Percentiles rank a stretch among this genome's conserved stretches.
Conservation (phyloP, 2,113 vertebrate genomes). For the Indri indri region DNA sequence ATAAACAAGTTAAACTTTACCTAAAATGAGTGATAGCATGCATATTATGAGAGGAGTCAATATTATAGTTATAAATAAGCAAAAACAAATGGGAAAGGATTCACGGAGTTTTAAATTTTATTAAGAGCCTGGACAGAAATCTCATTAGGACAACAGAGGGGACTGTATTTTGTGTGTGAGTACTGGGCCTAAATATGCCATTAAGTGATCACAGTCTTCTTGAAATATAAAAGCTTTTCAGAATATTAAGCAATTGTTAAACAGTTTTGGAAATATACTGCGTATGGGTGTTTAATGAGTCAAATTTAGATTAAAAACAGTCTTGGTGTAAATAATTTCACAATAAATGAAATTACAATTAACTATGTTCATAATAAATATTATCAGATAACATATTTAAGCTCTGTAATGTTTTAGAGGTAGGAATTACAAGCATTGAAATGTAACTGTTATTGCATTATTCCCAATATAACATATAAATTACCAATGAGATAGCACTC, state of each 20-base stretch:
- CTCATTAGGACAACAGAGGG: neutral
- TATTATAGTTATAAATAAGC: neutral
- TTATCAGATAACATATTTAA: neutral
- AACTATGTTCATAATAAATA: neutral
- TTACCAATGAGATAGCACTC: neutral
- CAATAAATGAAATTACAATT: neutral
- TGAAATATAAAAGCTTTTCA: neutral
- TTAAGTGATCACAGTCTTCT: neutral
- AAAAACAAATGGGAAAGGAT: constrained; percentile 3
- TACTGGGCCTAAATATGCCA: neutral
- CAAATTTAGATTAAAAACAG: neutral
- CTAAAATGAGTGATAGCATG: neutral
- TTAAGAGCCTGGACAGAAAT: neutral
- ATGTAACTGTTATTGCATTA: neutral
- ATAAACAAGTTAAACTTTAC: neutral
- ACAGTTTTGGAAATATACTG: neutral
- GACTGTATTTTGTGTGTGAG: neutral
- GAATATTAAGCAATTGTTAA: neutral
- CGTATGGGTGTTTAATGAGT: neutral
- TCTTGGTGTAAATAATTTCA: neutral
- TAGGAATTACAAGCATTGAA: neutral
- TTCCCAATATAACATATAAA: neutral
- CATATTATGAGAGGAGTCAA: neutral
- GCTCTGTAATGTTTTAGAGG: neutral
- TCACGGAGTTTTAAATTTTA: neutral